These are phyloP conservation scores for Synergus laeviventris DNA, from an alignment of 2,888 invertebrate species.

Conservation along the genomic window DNA sequence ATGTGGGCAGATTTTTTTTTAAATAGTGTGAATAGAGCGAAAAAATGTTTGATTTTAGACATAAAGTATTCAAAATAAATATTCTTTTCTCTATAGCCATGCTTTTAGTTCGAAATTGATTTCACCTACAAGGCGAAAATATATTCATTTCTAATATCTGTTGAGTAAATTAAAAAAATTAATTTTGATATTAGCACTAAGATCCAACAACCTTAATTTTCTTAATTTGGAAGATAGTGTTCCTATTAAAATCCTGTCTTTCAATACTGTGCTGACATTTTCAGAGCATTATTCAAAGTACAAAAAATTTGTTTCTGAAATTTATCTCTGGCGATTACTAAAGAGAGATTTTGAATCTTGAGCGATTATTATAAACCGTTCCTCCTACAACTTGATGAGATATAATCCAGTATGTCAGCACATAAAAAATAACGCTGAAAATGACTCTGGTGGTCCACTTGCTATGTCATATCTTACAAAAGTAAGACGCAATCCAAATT, in stretches of 20 bases:
- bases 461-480: background rate
- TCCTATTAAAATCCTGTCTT: background rate
- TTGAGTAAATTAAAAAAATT: too few relatives aligned
- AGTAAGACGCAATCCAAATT: background rate
- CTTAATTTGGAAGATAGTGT: background rate
- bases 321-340: background rate
- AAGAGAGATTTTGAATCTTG: background rate
- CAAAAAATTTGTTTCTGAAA: background rate
- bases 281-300: background rate
- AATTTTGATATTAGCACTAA: too few relatives aligned
- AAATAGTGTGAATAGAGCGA: too few relatives aligned
- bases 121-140: too few relatives aligned
- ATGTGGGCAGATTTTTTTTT: too few relatives aligned
- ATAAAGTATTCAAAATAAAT: too few relatives aligned
- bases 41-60: too few relatives aligned
- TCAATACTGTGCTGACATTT: background rate
- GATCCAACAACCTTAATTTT: too few relatives aligned
- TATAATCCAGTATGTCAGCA: background rate
- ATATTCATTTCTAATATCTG: too few relatives aligned
- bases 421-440: background rate
- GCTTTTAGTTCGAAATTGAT: too few relatives aligned
- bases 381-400: background rate
- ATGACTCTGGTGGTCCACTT: background rate
- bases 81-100: too few relatives aligned
- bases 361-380: background rate